Evolutionary conservation across 2,888 invertebrate genomes (phyloP).

Genomic region (Acronicta aceris): DNA sequence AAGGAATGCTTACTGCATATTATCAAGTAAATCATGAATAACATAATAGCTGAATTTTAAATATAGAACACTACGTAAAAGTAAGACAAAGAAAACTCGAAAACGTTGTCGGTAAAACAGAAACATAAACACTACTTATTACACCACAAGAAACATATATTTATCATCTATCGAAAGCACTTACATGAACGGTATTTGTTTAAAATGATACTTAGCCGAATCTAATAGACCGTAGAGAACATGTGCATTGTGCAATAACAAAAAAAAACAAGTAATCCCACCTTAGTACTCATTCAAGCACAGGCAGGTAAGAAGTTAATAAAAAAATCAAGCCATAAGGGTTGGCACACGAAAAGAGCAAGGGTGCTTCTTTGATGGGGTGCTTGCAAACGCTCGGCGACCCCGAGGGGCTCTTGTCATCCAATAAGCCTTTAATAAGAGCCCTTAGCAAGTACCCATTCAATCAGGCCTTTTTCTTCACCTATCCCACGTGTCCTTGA

Average conservation of each 20-base stretch:
- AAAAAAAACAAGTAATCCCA: constrained; percentile 67
- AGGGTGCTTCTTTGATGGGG: constrained; percentile 80
- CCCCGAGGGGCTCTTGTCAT: constrained; percentile 77
- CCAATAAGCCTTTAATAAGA: constrained; percentile 86
- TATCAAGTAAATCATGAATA: too few species aligned
- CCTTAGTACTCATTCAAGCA: constrained; percentile 55
- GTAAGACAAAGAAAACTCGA: too few species aligned
- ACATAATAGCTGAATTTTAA: too few species aligned
- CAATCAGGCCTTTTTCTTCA: constrained; percentile 81
- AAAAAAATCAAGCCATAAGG: constrained; percentile 71
- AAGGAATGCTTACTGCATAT: too few species aligned
- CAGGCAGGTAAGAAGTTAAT: constrained; percentile 72
- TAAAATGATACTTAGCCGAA: constrained; percentile 32
- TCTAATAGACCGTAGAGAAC: constrained; percentile 56
- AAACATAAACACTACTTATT: too few species aligned
- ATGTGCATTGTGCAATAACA: constrained; percentile 57
- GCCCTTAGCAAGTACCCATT: constrained; percentile 76
- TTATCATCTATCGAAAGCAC: constrained; percentile 14
- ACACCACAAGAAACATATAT: neutral
- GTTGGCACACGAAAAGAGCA: constrained; percentile 85
- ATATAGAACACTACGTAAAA: too few species aligned
- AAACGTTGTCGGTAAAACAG: too few species aligned
- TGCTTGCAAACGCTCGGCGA: constrained; percentile 66
- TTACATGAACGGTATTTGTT: constrained; percentile 31
- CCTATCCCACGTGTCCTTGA: constrained; percentile 85